A percentile compares a stretch with the other conserved stretches of the same genome.
These are phyloP conservation scores for Betta splendens DNA, from an alignment of 2,797 vertebrate species.

Conservation along the genomic window DNA sequence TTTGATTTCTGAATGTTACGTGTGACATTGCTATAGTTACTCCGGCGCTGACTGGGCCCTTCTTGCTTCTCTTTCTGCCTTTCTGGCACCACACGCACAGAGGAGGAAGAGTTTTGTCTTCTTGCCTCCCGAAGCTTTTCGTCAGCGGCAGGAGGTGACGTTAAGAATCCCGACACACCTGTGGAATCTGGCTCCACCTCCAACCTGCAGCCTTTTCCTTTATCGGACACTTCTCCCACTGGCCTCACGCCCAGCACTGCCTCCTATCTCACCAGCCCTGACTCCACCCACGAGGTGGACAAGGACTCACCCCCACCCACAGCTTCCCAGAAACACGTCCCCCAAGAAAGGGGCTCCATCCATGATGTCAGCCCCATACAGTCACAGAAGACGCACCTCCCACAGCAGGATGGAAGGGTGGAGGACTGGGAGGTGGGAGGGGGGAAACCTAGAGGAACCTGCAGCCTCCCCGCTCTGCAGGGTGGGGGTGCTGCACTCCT, in stretches of 20 bases:
- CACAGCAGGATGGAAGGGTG: neutral
- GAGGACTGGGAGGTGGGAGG: neutral
- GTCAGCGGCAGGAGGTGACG: slow-evolving; percentile 21
- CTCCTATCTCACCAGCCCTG: slow-evolving; percentile 57
- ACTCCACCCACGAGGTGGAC: slow-evolving; percentile 22
- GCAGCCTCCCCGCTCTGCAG: slow-evolving; percentile 29
- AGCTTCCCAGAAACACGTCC: neutral
- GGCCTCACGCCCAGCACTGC: slow-evolving; percentile 28
- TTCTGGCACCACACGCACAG: slow-evolving; percentile 4
- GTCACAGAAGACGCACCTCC: slow-evolving; percentile 1
- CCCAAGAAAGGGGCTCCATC: slow-evolving; percentile 3
- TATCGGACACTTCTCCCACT: neutral
- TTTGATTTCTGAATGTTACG: too few relatives aligned
- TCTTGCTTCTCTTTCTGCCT: too few relatives aligned
- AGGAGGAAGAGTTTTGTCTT: slow-evolving; percentile 28
- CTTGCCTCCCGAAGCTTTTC: neutral
- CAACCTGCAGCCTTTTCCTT: neutral
- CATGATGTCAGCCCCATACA: slow-evolving; percentile 44
- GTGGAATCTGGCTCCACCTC: slow-evolving; percentile 32
- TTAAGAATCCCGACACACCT: slow-evolving; percentile 11
- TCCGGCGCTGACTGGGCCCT: too few relatives aligned
- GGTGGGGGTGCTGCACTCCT: slow-evolving; percentile 21
- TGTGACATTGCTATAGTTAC: too few relatives aligned
- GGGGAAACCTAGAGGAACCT: slow-evolving; percentile 11
- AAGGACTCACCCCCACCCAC: neutral